These are phyloP conservation scores for Danio jaintianensis DNA, from an alignment of 2,797 vertebrate genomes.

Conservation along the genomic window DNA sequence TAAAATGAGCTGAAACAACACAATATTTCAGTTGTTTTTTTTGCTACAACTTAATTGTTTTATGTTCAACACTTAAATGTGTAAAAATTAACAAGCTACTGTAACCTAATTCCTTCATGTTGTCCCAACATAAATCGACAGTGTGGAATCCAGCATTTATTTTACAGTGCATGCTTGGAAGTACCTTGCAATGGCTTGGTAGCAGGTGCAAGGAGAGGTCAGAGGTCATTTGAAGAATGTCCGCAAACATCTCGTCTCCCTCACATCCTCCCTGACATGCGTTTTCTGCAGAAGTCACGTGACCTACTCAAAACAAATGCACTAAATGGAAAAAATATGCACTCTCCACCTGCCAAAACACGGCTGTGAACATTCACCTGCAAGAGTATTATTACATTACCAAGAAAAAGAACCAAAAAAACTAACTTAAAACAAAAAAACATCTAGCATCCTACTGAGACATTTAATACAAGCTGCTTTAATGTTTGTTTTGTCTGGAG, in stretches of 20 bases:
- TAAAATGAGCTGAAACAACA: too few species aligned
- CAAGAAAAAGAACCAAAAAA: neutral
- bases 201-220: conserved; percentile 4
- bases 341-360: conserved; percentile 52
- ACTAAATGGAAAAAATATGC: conserved; percentile 57
- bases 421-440: neutral
- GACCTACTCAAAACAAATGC: conserved; percentile 66
- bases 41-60: too few species aligned
- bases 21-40: too few species aligned
- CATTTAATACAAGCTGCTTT: conserved; percentile 12
- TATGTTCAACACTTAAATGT: too few species aligned
- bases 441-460: neutral
- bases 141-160: too few species aligned
- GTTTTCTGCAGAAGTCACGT: conserved; percentile 47
- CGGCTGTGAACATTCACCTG: conserved; percentile 10
- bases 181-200: neutral
- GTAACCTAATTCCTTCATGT: too few species aligned
- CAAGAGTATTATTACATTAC: conserved; percentile 19
- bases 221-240: neutral
- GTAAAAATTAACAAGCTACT: too few species aligned
- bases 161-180: neutral
- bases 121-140: too few species aligned
- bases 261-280: neutral
- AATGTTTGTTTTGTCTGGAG: conserved; percentile 5
- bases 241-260: neutral